Conservation (phyloP, 2,888 invertebrate genomes). For the Eupithecia exiguata region DNA sequence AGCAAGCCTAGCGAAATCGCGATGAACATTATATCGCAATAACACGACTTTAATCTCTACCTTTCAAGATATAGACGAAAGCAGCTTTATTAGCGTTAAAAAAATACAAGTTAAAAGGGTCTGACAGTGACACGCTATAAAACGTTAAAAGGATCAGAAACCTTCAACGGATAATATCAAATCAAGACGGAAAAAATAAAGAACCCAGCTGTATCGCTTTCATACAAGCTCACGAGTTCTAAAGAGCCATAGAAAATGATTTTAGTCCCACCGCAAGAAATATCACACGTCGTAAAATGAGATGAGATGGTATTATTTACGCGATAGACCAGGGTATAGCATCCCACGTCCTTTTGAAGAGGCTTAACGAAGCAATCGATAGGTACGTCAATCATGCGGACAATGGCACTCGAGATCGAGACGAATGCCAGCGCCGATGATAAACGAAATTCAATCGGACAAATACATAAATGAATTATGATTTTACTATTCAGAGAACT, state of each 20-base stretch:
- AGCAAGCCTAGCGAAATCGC: constrained; percentile 42
- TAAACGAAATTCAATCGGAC: constrained; percentile 32
- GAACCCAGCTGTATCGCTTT: constrained; percentile 43
- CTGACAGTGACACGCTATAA: constrained; percentile 46
- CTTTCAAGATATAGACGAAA: constrained; percentile 37
- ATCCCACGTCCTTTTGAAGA: constrained; percentile 63
- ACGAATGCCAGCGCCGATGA: constrained; percentile 24
- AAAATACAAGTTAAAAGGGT: constrained; percentile 36
- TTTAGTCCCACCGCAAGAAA: constrained; percentile 58
- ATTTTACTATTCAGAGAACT: constrained; percentile 25
- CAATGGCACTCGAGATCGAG: constrained; percentile 50
- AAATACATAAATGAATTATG: constrained; percentile 24
- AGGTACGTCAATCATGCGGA: constrained; percentile 67
- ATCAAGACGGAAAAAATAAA: constrained; percentile 28
- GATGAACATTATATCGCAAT: constrained; percentile 10
- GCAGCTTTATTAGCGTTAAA: constrained; percentile 25
- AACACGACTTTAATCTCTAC: constrained; percentile 4
- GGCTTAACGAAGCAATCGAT: constrained; percentile 67
- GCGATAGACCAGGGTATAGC: constrained; percentile 46
- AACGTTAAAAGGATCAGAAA: constrained; percentile 41
- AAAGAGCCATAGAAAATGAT: constrained; percentile 52
- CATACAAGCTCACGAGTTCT: constrained; percentile 43
- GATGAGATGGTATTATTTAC: constrained; percentile 62
- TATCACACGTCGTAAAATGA: constrained; percentile 67
- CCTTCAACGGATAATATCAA: constrained; percentile 43